A percentile compares a stretch with the other conserved stretches of the same genome.
Evolutionary conservation across 37 sponge, comb jelly and placozoan species (phyloP).

Genomic region (Bolinopsis microptera): DNA sequence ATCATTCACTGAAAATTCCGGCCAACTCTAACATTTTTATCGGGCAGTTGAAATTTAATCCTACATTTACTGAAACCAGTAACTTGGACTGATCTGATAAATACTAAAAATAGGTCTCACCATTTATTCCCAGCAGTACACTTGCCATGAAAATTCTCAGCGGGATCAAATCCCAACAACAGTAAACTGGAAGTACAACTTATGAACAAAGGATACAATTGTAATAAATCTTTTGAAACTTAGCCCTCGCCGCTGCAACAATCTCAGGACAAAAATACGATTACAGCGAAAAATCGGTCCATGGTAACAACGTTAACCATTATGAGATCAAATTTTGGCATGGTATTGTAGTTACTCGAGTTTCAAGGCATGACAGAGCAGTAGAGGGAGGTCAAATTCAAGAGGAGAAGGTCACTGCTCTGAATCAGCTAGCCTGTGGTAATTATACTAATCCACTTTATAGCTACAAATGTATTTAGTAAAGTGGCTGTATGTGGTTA

Average conservation of each 20-base stretch:
- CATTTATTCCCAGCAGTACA: not conserved
- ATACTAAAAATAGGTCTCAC: not conserved
- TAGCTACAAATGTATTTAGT: conserved; percentile 6
- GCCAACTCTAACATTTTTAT: not conserved
- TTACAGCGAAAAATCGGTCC: not conserved
- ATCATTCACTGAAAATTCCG: not conserved
- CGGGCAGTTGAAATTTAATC: not conserved
- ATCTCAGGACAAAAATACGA: not conserved
- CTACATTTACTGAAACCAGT: not conserved
- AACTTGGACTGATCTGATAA: not conserved
- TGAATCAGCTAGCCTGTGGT: not conserved
- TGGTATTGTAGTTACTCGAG: not conserved
- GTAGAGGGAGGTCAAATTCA: not conserved
- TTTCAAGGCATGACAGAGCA: not conserved
- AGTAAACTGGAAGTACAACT: not conserved
- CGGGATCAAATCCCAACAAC: too few relatives aligned
- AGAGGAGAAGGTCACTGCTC: not conserved
- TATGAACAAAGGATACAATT: not conserved
- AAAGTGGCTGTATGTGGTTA: not conserved
- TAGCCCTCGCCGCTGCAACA: not conserved
- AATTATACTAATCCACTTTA: not conserved
- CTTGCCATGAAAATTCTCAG: too few relatives aligned
- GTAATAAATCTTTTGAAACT: not conserved
- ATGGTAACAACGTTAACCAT: not conserved
- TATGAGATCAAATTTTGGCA: not conserved